Percentiles rank a stretch among this genome's conserved stretches.
phyloP scores from a whole-genome alignment of 23 tunicate species.

The Ciona savignyi region DNA sequence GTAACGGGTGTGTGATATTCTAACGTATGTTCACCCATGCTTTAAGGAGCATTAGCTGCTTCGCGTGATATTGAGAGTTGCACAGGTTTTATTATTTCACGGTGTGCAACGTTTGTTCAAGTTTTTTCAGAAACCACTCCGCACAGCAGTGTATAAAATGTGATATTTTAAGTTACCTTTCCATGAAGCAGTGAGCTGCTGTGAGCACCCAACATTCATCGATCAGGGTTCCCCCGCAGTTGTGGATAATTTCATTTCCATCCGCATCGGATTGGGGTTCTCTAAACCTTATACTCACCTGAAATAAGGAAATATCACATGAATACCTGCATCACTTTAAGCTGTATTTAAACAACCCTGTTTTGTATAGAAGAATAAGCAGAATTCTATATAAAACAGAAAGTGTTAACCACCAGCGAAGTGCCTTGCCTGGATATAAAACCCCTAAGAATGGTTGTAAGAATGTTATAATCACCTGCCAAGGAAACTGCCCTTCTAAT shows the following conservation, averaged over 20 bases:
- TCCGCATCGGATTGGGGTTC: too few species aligned
- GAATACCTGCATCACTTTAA: too few species aligned
- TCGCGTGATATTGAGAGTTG: too few species aligned
- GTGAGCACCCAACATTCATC: constrained; percentile 80
- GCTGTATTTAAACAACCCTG: too few species aligned
- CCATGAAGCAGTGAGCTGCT: constrained; percentile 83
- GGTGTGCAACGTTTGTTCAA: background rate
- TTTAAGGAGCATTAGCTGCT: too few species aligned
- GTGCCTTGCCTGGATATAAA: too few species aligned
- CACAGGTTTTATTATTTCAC: background rate
- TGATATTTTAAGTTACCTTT: constrained; percentile 44
- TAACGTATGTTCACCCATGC: too few species aligned
- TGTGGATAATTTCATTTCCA: constrained; percentile 43
- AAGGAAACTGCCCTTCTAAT: constrained; percentile 66
- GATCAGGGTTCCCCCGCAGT: constrained; percentile 83
- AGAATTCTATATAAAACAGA: too few species aligned
- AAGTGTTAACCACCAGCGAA: too few species aligned
- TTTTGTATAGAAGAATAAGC: too few species aligned
- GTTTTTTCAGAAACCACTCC: background rate
- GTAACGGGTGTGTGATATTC: too few species aligned
- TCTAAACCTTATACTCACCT: constrained; percentile 71
- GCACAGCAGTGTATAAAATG: background rate
- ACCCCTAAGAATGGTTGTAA: background rate
- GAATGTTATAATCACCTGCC: constrained; percentile 46
- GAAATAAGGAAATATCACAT: too few species aligned